Percentiles rank a stretch among this genome's conserved stretches.
These are phyloP conservation scores for Alcedo atthis DNA, from an alignment of 2,797 vertebrate species.

Conservation along the genomic window DNA sequence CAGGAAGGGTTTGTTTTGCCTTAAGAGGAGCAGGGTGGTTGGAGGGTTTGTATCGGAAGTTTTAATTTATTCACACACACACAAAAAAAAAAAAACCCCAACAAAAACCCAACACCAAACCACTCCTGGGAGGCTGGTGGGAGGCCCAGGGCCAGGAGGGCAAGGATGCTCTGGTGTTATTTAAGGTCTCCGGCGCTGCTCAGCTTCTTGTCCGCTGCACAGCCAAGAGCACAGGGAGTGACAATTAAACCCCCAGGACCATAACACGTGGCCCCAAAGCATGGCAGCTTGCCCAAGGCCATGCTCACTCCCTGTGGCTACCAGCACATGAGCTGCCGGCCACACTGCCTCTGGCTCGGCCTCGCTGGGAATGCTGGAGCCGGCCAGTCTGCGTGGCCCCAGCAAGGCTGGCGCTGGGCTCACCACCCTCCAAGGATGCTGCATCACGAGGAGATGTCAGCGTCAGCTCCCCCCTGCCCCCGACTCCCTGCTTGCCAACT, in stretches of 20 bases:
- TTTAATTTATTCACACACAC: conserved; percentile 48
- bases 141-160: background rate
- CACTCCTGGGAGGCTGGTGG: background rate
- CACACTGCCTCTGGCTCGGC: background rate
- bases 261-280: background rate
- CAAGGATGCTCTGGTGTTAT: conserved; percentile 51
- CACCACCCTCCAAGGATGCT: conserved; percentile 1
- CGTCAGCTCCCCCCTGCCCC: background rate
- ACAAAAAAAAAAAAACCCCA: background rate
- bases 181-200: conserved; percentile 20
- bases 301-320: background rate
- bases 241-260: background rate
- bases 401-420: background rate
- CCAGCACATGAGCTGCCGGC: background rate
- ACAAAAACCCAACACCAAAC: too few species aligned
- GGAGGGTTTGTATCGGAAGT: conserved; percentile 45
- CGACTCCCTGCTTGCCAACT: background rate
- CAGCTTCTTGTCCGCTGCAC: background rate
- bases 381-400: conserved; percentile 20
- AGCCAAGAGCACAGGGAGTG: conserved; percentile 7
- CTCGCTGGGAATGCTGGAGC: background rate
- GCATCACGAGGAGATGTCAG: conserved; percentile 45
- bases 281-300: background rate
- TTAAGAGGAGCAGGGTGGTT: background rate
- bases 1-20: conserved; percentile 16